Base-by-base conservation (phyloP, 2,888 invertebrate genomes). In the Phortica okadai region DNA sequence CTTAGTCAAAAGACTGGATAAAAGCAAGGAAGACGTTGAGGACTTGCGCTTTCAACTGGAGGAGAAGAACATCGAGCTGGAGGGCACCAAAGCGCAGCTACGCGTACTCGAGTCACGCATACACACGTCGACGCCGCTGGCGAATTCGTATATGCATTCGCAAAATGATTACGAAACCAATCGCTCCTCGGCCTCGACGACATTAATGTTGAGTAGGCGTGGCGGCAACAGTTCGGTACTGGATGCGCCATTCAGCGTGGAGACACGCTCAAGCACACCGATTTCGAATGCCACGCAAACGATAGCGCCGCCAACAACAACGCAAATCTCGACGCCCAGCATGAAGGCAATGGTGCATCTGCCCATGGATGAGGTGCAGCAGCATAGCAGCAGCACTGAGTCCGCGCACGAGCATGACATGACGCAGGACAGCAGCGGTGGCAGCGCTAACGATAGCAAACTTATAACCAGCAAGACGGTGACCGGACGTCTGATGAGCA, bases 21-120 rank as follows among this genome's bases (percentile, higher is more conserved):
- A 95, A 86, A 94, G 94, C 80, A 93, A 94, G 85, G 96, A 97
- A 84, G 94, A 95, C 88, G 95, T 95, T 82, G 96, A 96, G 82
- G 96, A 96, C 92, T 93, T 97, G 88, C 94, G 94, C 89, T 96
- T 96, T 92, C 84, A 97, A 96, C 92, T 97, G 84, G 96, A 96
- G 91, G 96, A 97, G 91, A 95, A 95, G 89, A 95, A 94, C 87
- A 96, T 96, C 84, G 96, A 97, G 90, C 88, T 96, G 85, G 96
- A 96, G 91, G 96, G 96, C n/a, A 95, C 96, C 16, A 93, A 94
- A 80, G 96, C 96, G 1, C 94, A 94, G 77, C 93, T 96, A 76
- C 93, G 96, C n/a, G 93, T 96, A 80, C 91, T 96, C 80, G 96
- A 96, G 88, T 94, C 88, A 58, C 90, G 90, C 73, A 82, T 89